These are phyloP conservation scores for Syrphus vitripennis DNA, from an alignment of 2,888 invertebrate species.

Conservation along the genomic window DNA sequence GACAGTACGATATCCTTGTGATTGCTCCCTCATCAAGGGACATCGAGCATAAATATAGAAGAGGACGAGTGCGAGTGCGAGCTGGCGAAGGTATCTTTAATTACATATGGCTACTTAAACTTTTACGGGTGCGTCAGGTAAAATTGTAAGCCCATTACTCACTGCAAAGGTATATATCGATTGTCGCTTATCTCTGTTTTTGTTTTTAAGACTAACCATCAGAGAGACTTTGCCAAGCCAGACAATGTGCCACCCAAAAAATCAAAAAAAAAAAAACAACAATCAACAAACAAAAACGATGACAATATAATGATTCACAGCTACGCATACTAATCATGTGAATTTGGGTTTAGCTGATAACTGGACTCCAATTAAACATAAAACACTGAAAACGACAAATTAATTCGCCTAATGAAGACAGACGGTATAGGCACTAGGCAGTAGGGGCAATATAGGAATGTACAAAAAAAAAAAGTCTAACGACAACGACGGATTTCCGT, in stretches of 20 bases:
- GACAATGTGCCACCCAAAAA: slow-evolving; percentile 63
- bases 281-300: slow-evolving; percentile 24
- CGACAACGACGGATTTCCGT: slow-evolving; percentile 69
- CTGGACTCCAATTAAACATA: slow-evolving; percentile 60
- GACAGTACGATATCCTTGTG: slow-evolving; percentile 11
- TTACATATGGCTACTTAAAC: background rate
- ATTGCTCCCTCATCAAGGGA: slow-evolving; percentile 20
- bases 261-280: background rate
- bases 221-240: background rate
- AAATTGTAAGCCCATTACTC: slow-evolving; percentile 59
- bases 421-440: background rate
- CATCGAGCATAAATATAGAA: background rate
- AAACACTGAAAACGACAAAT: slow-evolving; percentile 60
- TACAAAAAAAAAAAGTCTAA: slow-evolving; percentile 45
- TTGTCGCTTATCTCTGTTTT: slow-evolving; percentile 44
- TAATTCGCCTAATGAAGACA: slow-evolving; percentile 67
- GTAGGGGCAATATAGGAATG: background rate
- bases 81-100: slow-evolving; percentile 10
- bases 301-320: slow-evolving; percentile 58
- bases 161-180: slow-evolving; percentile 55
- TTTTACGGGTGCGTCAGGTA: slow-evolving; percentile 58
- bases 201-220: slow-evolving; percentile 35
- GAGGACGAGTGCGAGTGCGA: background rate
- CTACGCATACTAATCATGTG: slow-evolving; percentile 69
- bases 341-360: slow-evolving; percentile 46